Evolutionary conservation across 2,113 vertebrate species (phyloP).

Genomic region (Chionodraco myersi): DNA sequence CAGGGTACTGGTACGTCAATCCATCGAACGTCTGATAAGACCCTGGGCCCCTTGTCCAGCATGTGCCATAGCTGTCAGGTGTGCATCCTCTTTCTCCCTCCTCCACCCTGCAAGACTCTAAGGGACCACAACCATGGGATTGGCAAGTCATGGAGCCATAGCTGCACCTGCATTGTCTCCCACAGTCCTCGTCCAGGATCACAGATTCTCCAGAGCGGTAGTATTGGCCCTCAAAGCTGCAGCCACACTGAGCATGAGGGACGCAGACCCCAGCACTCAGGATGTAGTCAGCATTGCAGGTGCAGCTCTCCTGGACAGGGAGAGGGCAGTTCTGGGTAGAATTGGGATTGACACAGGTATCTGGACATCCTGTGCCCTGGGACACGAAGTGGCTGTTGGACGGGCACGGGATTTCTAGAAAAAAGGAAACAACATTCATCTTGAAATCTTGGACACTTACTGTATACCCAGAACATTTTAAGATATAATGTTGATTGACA

Average conservation of each 20-base stretch:
- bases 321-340: constrained; percentile 64
- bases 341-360: constrained; percentile 70
- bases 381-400: constrained; percentile 80
- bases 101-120: constrained; percentile 49
- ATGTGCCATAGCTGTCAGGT: constrained; percentile 55
- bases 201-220: constrained; percentile 67
- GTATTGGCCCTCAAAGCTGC: constrained; percentile 69
- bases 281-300: constrained; percentile 73
- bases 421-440: fast-evolving
- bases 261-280: constrained; percentile 71
- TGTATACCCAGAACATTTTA: fast-evolving
- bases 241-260: constrained; percentile 72
- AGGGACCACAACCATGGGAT: constrained; percentile 41
- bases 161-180: constrained; percentile 65
- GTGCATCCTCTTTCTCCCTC: constrained; percentile 65
- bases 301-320: constrained; percentile 69
- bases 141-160: constrained; percentile 63
- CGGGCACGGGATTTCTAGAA: constrained; percentile 70
- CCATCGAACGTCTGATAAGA: constrained; percentile 77
- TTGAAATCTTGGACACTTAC: not conserved
- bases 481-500: not conserved
- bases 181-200: constrained; percentile 63
- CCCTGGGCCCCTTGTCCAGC: constrained; percentile 60
- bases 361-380: constrained; percentile 66
- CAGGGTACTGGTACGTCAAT: constrained; percentile 68